A percentile compares a stretch with the other conserved stretches of the same genome.
Evolutionary conservation across 2,797 vertebrate species (phyloP).

Genomic region (Smutsia temminckii): DNA sequence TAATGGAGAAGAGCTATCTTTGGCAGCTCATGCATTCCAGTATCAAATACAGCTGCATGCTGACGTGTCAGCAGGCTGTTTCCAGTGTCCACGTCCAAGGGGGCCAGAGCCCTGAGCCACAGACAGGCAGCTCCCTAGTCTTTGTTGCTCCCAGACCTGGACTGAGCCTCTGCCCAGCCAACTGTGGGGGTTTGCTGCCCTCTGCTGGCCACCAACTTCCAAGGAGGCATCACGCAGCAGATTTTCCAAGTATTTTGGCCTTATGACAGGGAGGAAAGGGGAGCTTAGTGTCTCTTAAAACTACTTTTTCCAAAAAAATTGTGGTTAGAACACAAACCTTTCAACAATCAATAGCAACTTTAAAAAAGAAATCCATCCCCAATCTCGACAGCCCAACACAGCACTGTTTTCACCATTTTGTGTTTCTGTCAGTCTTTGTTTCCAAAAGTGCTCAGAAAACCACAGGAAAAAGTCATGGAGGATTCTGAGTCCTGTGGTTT

Average conservation of each 20-base stretch:
- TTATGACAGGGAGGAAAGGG: no score
- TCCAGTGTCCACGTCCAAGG: neutral
- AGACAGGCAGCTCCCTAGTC: neutral
- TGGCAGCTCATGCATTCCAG: neutral
- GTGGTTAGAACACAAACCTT: neutral
- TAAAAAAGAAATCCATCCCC: neutral
- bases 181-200: conserved; percentile 61
- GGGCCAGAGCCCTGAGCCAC: neutral
- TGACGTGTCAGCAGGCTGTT: neutral
- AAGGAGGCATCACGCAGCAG: accelerated
- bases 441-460: neutral
- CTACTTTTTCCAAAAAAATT: neutral
- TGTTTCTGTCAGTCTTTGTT: neutral
- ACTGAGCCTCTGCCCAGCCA: accelerated
- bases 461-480: neutral
- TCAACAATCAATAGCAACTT: neutral
- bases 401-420: neutral
- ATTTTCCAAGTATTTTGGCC: neutral
- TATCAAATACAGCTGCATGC: neutral
- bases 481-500: neutral
- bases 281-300: neutral
- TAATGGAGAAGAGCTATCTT: neutral
- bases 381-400: neutral
- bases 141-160: no score
- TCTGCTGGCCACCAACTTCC: conserved; percentile 52